These are phyloP conservation scores for Phenganax stokvisi DNA, from an alignment of 92 coral and sea anemone species.

Conservation along the genomic window DNA sequence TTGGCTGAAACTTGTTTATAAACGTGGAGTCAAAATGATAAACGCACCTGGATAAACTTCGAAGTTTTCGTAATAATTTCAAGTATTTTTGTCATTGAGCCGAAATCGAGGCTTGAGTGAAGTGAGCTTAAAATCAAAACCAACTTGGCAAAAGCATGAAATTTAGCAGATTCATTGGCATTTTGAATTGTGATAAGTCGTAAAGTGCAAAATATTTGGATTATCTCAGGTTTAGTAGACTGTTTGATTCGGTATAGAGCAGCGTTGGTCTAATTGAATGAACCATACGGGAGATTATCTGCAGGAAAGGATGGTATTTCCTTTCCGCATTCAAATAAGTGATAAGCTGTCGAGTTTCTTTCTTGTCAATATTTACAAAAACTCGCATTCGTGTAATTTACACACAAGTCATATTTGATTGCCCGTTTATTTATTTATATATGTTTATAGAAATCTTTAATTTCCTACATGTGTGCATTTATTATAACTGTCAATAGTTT, in stretches of 20 bases:
- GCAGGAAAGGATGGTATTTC: no score
- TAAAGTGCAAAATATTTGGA: background rate
- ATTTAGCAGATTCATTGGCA: background rate
- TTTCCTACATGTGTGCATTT: background rate
- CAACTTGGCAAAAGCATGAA: background rate
- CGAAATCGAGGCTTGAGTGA: background rate
- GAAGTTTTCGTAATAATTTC: background rate
- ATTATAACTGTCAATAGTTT: constrained; percentile 2
- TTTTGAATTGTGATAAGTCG: background rate
- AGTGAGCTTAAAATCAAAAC: no score
- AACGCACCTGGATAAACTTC: background rate
- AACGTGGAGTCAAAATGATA: background rate
- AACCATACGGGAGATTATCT: no score
- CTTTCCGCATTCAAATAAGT: no score
- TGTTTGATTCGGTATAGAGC: background rate
- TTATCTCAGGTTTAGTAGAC: background rate
- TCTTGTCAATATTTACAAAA: no score
- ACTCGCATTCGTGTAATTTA: no score
- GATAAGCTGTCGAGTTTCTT: no score
- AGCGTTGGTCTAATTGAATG: no score
- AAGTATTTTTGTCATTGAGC: background rate
- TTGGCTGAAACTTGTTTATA: background rate
- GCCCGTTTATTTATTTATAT: no score
- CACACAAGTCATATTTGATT: no score
- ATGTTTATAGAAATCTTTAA: background rate